These are phyloP conservation scores for Mechanitis mazaeus DNA, from an alignment of 2,888 invertebrate species.

Conservation along the genomic window DNA sequence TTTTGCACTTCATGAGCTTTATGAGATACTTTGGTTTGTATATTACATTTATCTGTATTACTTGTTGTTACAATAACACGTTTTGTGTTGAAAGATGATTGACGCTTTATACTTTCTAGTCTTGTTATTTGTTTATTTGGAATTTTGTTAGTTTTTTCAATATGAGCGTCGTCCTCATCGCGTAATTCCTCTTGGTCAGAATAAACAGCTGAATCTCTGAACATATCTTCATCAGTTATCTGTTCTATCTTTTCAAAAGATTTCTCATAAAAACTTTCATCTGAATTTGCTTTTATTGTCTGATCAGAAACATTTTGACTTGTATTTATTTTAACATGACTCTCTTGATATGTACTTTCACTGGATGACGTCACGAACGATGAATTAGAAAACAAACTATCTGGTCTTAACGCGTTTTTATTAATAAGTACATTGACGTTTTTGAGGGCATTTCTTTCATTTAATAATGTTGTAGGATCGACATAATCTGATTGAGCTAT, in stretches of 20 bases:
- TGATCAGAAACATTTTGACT: conserved; percentile 23
- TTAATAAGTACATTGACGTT: conserved; percentile 80
- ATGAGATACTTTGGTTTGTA: conserved; percentile 40
- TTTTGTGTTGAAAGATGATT: conserved; percentile 50
- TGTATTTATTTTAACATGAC: conserved; percentile 36
- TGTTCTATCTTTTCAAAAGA: conserved; percentile 86
- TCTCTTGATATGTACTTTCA: conserved; percentile 68
- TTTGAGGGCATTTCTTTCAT: conserved; percentile 60
- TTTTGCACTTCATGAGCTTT: conserved; percentile 29
- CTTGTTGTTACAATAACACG: conserved; percentile 43
- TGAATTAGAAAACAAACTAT: conserved; percentile 76
- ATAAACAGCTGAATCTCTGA: conserved; percentile 89
- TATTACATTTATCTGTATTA: conserved; percentile 42
- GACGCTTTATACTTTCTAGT: conserved; percentile 53
- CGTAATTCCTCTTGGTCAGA: conserved; percentile 80
- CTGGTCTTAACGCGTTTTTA: conserved; percentile 74
- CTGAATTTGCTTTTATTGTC: conserved; percentile 53
- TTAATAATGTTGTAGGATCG: conserved; percentile 83
- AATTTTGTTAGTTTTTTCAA: conserved; percentile 37
- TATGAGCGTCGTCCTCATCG: conserved; percentile 52
- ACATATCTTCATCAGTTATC: conserved; percentile 80
- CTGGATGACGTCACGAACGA: conserved; percentile 76
- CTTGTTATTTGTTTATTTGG: conserved; percentile 44
- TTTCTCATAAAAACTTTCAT: conserved; percentile 85
- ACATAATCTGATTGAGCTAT: conserved; percentile 93